These are phyloP conservation scores for Papilio elwesi DNA, from an alignment of 2,888 invertebrate genomes.

Conservation along the genomic window DNA sequence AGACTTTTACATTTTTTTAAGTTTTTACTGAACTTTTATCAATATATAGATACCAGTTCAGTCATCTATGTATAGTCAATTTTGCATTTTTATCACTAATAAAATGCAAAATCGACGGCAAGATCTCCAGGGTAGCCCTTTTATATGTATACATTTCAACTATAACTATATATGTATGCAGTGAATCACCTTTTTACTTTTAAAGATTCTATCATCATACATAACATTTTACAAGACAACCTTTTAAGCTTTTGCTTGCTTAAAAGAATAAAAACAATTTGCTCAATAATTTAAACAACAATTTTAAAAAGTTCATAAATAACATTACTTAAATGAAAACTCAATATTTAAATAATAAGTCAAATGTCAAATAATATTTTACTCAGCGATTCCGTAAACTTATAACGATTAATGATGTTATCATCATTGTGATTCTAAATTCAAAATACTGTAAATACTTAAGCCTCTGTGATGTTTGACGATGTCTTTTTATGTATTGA, in stretches of 20 bases:
- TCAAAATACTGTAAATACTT: slow-evolving; percentile 9
- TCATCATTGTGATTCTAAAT: too few species aligned
- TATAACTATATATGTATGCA: neutral
- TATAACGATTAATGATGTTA: slow-evolving; percentile 2
- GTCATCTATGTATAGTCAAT: too few species aligned
- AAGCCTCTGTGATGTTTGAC: slow-evolving; percentile 1
- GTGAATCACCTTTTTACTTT: neutral
- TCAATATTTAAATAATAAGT: neutral
- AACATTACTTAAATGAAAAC: neutral
- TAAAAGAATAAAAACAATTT: neutral
- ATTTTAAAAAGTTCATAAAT: slow-evolving; percentile 19
- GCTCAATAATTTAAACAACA: neutral
- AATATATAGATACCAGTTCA: too few species aligned
- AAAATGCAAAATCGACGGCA: too few species aligned
- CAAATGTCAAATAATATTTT: slow-evolving; percentile 17
- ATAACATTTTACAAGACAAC: neutral
- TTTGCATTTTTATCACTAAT: too few species aligned
- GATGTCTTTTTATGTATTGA: too few species aligned
- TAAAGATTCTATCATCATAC: neutral
- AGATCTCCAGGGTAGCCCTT: too few species aligned
- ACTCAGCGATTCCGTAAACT: slow-evolving; percentile 3
- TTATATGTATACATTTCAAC: too few species aligned
- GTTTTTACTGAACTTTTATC: too few species aligned
- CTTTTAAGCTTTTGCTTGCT: neutral
- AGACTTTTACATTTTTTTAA: too few species aligned